Evolutionary conservation across 2,888 invertebrate species (phyloP), one percentile per base, ranked within the genome.

Genomic region (Euplexia lucipara): DNA sequence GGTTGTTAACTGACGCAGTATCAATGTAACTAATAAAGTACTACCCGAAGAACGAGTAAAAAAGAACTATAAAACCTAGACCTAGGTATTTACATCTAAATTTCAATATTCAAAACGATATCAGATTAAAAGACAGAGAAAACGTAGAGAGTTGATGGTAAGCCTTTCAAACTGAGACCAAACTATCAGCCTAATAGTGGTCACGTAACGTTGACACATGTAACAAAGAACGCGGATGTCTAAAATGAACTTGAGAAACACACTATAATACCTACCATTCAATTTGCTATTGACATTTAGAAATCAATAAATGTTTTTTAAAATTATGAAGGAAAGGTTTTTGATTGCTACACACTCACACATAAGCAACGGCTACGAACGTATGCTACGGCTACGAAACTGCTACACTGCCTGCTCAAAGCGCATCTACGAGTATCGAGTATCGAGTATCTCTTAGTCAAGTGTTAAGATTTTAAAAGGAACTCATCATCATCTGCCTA

Each of bases 341-440:
- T n/a, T 22, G 9, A 20, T 10, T 18, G 60, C 41, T 60, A 59
- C 66, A 42, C 59, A 58, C 39, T 10, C 20, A 58, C 39, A 68
- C 9, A 48, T 59, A 26, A 18, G 8, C 26, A n/a, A 12, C 32
- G n/a, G 70, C 70, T 66, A 66, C 70, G 70, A 70, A 48, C 20
- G 30, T 22, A 14, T 66, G 48, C 70, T 66, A 48, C 70, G 65
- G 34, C 41, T 57, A 70, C 70, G 69, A 68, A 56, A 59, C 12
- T 66, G 70, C 60, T 66, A 70, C 70, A 59, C 14, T 7, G 12
- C n/a, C 26, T 60, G 26, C 26, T 26, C 26, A 26, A 26, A 26
- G 5, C 26, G 5, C 3, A 26, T 5, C 26, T 26, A 26, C 26
- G 26, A 26, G n/a, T n/a, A n/a, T n/a, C n/a, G n/a, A n/a, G n/a